Conservation (phyloP, 1,140 invertebrate genomes). For the Drosophila ananassae region DNA sequence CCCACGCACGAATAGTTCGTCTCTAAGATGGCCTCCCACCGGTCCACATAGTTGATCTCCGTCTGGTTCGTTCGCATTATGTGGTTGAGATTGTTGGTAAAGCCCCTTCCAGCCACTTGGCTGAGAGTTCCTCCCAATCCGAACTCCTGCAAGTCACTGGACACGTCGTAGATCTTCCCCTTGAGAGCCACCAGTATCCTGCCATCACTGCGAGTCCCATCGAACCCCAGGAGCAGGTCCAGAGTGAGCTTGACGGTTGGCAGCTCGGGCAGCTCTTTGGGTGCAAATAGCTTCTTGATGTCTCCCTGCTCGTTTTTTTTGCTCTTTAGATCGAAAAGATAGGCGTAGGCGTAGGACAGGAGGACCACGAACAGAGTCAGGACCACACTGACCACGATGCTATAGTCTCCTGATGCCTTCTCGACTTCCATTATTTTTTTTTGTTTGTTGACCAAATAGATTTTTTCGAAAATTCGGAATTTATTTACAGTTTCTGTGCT, state of each 20-base stretch:
- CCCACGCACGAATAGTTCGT: slow-evolving; percentile 49
- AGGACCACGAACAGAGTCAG: neutral
- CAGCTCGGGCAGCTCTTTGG: slow-evolving; percentile 5
- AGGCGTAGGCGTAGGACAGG: slow-evolving; percentile 11
- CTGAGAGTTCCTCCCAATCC: slow-evolving; percentile 13
- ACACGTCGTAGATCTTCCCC: slow-evolving; percentile 53
- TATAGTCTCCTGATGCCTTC: neutral
- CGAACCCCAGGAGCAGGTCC: slow-evolving; percentile 17
- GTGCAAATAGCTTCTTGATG: neutral
- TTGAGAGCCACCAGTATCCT: slow-evolving; percentile 52
- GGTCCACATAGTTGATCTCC: slow-evolving; percentile 22
- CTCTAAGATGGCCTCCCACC: slow-evolving; percentile 38
- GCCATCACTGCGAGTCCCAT: slow-evolving; percentile 51
- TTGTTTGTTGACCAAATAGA: neutral
- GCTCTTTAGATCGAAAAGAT: neutral
- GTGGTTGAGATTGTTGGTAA: slow-evolving; percentile 36
- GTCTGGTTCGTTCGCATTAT: neutral
- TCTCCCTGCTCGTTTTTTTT: neutral
- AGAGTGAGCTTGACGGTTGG: slow-evolving; percentile 15
- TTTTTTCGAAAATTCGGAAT: neutral
- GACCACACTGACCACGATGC: neutral
- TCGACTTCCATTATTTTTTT: slow-evolving; percentile 3
- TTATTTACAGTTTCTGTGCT: neutral
- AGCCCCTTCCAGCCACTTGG: slow-evolving; percentile 48
- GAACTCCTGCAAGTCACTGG: slow-evolving; percentile 23